Evolutionary conservation across 1,140 invertebrate species (phyloP).

Genomic region (Pseudomyrmex flavicornis): DNA sequence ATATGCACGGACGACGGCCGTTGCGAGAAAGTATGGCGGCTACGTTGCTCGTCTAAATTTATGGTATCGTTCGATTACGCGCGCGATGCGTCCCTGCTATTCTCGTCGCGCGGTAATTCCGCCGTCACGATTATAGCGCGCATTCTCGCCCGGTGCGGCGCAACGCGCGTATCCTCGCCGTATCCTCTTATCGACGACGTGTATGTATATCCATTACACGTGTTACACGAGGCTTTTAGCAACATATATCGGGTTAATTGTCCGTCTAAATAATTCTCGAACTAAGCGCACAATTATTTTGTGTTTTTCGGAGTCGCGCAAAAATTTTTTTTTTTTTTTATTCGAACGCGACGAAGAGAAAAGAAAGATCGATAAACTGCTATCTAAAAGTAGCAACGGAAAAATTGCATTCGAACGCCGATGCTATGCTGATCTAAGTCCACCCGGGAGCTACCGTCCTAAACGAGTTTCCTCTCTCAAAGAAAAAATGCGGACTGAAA

Average conservation of each 20-base stretch:
- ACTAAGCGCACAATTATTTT: not conserved
- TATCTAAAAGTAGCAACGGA: not conserved
- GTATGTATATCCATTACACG: too few relatives aligned
- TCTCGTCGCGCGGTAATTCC: conserved; percentile 34
- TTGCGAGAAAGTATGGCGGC: conserved; percentile 30
- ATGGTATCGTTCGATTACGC: conserved; percentile 67
- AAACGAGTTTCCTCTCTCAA: conserved; percentile 5
- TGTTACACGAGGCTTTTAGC: not conserved
- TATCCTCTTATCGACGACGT: not conserved
- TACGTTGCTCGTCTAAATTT: conserved; percentile 58
- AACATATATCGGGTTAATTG: conserved; percentile 11
- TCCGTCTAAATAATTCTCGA: not conserved
- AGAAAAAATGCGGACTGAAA: not conserved
- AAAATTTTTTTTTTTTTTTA: not conserved
- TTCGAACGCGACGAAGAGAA: conserved; percentile 1
- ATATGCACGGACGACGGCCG: conserved; percentile 15
- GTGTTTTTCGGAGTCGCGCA: not conserved
- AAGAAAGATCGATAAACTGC: conserved; percentile 18
- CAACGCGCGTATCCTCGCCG: not conserved
- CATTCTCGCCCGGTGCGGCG: conserved; percentile 1
- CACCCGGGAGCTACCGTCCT: not conserved
- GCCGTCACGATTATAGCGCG: conserved; percentile 41
- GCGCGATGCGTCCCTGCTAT: conserved; percentile 36
- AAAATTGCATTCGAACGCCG: conserved; percentile 44
- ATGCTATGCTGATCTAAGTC: conserved; percentile 23